Conservation (phyloP, 2,113 vertebrate species). For the Nansenia antarctica region DNA sequence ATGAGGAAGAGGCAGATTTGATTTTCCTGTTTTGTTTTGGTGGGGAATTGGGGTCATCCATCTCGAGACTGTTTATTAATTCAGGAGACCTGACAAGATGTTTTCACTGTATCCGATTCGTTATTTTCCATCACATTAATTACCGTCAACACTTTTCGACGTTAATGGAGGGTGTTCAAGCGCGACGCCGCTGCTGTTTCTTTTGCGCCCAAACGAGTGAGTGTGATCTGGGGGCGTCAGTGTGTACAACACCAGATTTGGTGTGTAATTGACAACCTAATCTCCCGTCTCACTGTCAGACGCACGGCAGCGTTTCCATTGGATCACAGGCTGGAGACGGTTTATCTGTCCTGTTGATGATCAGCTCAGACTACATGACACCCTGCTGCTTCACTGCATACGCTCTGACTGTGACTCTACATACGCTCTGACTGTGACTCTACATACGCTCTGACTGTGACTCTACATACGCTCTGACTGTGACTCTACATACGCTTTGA, state of each 20-base stretch:
- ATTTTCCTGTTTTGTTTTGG: background rate
- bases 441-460: too few relatives aligned
- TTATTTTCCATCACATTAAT: constrained; percentile 39
- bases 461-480: too few relatives aligned
- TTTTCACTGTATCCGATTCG: constrained; percentile 25
- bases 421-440: too few relatives aligned
- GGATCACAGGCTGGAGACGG: constrained; percentile 1
- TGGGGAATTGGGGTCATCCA: constrained; percentile 15
- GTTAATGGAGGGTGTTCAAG: constrained; percentile 46
- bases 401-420: too few relatives aligned
- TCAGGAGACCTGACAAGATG: constrained; percentile 25
- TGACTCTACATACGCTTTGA: too few relatives aligned
- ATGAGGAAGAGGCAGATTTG: background rate
- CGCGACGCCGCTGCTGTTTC: constrained; percentile 52
- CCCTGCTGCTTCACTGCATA: too few relatives aligned
- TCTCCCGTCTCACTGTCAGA: constrained; percentile 18
- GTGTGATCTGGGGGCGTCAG: constrained; percentile 50
- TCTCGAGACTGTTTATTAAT: constrained; percentile 32
- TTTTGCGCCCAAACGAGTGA: constrained; percentile 68
- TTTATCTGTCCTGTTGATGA: background rate
- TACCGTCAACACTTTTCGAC: constrained; percentile 40
- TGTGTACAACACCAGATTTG: constrained; percentile 31
- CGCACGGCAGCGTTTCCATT: constrained; percentile 16
- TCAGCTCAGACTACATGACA: too few relatives aligned
- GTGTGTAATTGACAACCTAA: constrained; percentile 39